These are phyloP conservation scores for Thyatira batis DNA, from an alignment of 2,888 invertebrate species.

Conservation along the genomic window DNA sequence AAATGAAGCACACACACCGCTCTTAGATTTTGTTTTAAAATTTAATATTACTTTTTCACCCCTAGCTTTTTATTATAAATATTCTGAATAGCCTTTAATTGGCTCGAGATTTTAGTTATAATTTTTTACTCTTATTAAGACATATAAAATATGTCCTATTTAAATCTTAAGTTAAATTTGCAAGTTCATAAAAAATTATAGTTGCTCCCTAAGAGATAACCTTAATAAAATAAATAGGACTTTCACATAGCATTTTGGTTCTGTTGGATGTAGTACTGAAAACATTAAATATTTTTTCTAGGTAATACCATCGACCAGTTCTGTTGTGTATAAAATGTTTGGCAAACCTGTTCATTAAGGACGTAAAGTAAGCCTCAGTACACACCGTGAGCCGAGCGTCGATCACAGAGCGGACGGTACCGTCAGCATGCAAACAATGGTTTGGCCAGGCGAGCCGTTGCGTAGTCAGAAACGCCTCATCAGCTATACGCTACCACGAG, in stretches of 20 bases:
- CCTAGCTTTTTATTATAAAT: not conserved
- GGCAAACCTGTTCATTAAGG: conserved; percentile 2
- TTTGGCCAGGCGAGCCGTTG: conserved; percentile 32
- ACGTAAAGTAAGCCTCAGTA: not conserved
- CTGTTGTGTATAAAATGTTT: not conserved
- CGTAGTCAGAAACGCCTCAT: conserved; percentile 54
- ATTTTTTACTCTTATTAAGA: not conserved
- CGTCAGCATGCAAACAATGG: conserved; percentile 49
- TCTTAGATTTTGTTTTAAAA: no score
- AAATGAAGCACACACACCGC: no score
- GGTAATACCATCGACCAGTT: not conserved
- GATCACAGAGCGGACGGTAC: conserved; percentile 3
- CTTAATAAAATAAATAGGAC: no score
- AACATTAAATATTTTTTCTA: not conserved
- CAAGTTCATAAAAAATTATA: no score
- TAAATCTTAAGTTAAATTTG: no score
- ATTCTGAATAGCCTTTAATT: not conserved
- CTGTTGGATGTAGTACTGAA: no score
- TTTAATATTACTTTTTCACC: no score
- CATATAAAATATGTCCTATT: no score
- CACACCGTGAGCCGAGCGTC: not conserved
- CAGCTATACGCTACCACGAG: conserved; percentile 39
- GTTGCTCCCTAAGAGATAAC: no score
- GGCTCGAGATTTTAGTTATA: not conserved
- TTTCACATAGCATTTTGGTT: no score